These are phyloP conservation scores for Tenodera sinensis DNA, from an alignment of 2,888 invertebrate genomes.

Conservation along the genomic window DNA sequence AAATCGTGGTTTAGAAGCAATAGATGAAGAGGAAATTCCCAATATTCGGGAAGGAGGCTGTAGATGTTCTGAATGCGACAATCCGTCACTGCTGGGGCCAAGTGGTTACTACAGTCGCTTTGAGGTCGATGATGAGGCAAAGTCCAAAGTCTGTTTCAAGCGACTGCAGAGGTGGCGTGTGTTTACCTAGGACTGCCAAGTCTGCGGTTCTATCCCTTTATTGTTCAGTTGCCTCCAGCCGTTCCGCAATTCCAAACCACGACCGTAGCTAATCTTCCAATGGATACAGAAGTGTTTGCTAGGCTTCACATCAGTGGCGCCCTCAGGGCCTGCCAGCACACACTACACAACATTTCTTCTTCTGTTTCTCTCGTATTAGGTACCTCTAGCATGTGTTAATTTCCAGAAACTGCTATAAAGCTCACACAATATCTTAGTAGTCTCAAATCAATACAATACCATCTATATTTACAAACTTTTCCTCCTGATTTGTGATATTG, in stretches of 20 bases:
- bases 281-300: background rate
- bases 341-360: too few relatives aligned
- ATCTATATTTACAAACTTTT: too few relatives aligned
- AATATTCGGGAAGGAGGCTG: background rate
- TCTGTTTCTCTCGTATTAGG: too few relatives aligned
- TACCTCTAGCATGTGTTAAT: too few relatives aligned
- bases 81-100: background rate
- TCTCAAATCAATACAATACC: too few relatives aligned
- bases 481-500: too few relatives aligned
- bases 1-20: too few relatives aligned
- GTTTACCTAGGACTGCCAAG: background rate
- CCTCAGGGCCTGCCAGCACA: background rate
- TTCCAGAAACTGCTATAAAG: too few relatives aligned
- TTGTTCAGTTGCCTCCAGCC: background rate
- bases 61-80: background rate
- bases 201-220: background rate
- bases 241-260: background rate
- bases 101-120: background rate
- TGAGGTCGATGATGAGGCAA: background rate
- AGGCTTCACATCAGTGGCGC: background rate
- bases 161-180: background rate
- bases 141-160: background rate
- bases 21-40: too few relatives aligned
- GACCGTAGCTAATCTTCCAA: background rate
- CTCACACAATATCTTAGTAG: too few relatives aligned